Base-by-base conservation (phyloP, 2,888 invertebrate species). In the Fissipunctia ypsillon region DNA sequence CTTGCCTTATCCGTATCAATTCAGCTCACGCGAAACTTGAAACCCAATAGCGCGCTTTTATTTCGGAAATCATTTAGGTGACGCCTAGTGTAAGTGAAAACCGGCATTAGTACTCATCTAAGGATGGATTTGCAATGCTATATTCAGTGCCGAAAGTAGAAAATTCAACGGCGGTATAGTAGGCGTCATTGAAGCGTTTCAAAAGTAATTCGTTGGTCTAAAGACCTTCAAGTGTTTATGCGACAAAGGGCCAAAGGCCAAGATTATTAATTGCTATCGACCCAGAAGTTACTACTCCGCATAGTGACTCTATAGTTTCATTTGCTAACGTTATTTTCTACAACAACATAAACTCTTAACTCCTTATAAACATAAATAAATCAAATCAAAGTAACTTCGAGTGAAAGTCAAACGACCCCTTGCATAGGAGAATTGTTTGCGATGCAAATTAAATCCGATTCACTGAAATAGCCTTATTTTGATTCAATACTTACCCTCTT, bases 391-490 rank as follows among this genome's bases (percentile, higher is more conserved):
- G 41, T 38, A 31, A 76, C 60, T 73, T 69, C 12, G n/a, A 65
- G 50, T 56, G 60, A 74, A 85, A 70, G 14, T 73, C 80, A 67
- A 76, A 73, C 60, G 31, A 60, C n/a, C 75, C 57, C 25, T 60
- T 67, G 63, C 60, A 70, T 65, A 70, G n/a, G 54, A 54, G 38
- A 73, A 71, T 66, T 69, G 50, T 87, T 85, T 87, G 86, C 71
- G 45, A 85, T 87, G 85, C 80, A 87, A 83, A 85, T 75, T 78
- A 72, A 74, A 80, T 64, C 50, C 56, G 43, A 87, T 78, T 85
- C 63, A 74, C 31, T 45, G 52, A 65, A 85, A 83, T 76, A 35
- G 56, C 60, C 59, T 80, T 78, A 85, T 73, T 85, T 78, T 78
- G 59, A 68, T 75, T 76, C 73, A 66, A 73, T 71, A 60, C 72